Base-by-base conservation (phyloP, 2,113 vertebrate species). In the Nematolebias whitei region DNA sequence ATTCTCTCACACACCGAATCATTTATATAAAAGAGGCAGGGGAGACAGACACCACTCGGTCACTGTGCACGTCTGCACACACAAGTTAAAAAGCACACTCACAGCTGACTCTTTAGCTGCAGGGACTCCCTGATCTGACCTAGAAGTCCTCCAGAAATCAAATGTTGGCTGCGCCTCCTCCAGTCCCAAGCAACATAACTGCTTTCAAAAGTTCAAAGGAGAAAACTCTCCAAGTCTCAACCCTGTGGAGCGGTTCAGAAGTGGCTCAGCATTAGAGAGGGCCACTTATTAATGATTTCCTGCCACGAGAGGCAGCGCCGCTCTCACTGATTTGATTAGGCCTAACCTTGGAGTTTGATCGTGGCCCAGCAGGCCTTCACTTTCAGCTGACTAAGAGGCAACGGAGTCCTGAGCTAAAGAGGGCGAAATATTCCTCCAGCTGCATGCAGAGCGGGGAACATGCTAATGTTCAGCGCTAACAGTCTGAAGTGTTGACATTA, bases 1-100 rank as follows among this genome's bases (percentile, higher is more conserved):
- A 59, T 62, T 39, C 11, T 73, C 65, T 60, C 47, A 48, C 32
- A 60, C 45, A 63, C 63, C 83, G 56, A 87, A 76, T 84, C 24
- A 66, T 84, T 81, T 60, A 76, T 66, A 54, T 45, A 53, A 50
- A 6, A 7, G 11, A 60, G 54, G 45, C 38, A 20, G 39, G 24
- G 18, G 29, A 38, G 26, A 63, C 22, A 45, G 32, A 50, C 32
- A 48, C 18, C 0, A 13, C 40, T 66, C 59, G 49, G 40, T 44
- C 45, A 23, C 22, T 9, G 12, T 45, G 55, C 61, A 65, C 26
- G 68, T 44, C 18, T 60, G 26, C 20, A 71, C 32, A 29, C 45
- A 53, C 49, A 44, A 8, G 29, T 16, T n/a, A 11, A 35, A 16
- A 53, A 35, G 39, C 39, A 78, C 38, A 52, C 32, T 49, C 22